Base-by-base conservation (phyloP, 2,888 invertebrate genomes). In the Nipponacmea schrenckii region DNA sequence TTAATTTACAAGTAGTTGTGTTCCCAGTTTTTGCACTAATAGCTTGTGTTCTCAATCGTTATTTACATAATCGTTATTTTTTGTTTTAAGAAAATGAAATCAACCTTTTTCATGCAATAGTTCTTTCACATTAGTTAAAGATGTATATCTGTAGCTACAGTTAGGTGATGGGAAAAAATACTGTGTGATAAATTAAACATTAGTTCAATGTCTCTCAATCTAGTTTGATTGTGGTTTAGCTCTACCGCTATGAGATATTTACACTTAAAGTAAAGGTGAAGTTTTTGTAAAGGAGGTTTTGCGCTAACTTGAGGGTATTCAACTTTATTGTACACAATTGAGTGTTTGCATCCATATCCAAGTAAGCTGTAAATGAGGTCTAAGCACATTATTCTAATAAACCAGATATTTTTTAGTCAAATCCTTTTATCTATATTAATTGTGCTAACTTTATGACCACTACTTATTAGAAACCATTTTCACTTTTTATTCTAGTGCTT, bases 351-450 rank as follows among this genome's bases (percentile, higher is more conserved):
- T n/a, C n/a, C n/a, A n/a, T n/a, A n/a, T n/a, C n/a, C n/a, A n/a
- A n/a, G n/a, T n/a, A n/a, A n/a, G n/a, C n/a, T n/a, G n/a, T n/a
- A n/a, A n/a, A n/a, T n/a, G n/a, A n/a, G n/a, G n/a, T n/a, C n/a
- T n/a, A n/a, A n/a, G n/a, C n/a, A n/a, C n/a, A n/a, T n/a, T n/a
- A n/a, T 63, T 7, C 0, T 27, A 27, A 2, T 20, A n/a, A 63
- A 27, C 63, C 26, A 31, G 27, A 63, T 63, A 24, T 63, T 17
- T 26, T 39, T 31, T 66, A 66, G 66, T 66, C 66, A 66, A 17
- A 66, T 39, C 44, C 20, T 17, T n/a, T n/a, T 66, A 20, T 31
- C 12, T 14, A 2, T 31, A 31, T 39, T 8, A 8, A 39, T 39
- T 39, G 39, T 39, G 39, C 39, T 39, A 39, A 39, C 39, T 39